These are phyloP conservation scores for Leptinotarsa haldemani DNA, from an alignment of 2,888 invertebrate genomes.

Conservation along the genomic window DNA sequence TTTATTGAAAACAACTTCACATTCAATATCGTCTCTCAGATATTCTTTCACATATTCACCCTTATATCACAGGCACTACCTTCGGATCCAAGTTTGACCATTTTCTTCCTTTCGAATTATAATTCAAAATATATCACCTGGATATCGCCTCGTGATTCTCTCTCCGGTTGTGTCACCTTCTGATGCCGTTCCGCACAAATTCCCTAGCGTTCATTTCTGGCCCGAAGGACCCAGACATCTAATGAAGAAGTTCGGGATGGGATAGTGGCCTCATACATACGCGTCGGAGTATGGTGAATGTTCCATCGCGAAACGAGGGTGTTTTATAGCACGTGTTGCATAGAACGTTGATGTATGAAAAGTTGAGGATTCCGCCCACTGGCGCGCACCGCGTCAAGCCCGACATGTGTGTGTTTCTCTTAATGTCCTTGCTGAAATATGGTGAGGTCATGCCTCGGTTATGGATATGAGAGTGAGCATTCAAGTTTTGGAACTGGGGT, in stretches of 20 bases:
- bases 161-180: not conserved
- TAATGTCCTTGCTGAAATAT: conserved; percentile 40
- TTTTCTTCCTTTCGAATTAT: no score
- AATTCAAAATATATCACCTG: not conserved
- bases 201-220: not conserved
- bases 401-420: conserved; percentile 39
- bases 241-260: conserved; percentile 35
- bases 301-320: conserved; percentile 30
- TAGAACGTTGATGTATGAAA: conserved; percentile 39
- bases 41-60: no score
- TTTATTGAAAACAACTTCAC: no score
- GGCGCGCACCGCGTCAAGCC: conserved; percentile 27
- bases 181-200: not conserved
- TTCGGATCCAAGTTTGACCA: not conserved
- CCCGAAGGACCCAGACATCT: conserved; percentile 28
- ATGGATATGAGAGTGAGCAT: conserved; percentile 21
- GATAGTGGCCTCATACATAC: conserved; percentile 32
- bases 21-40: no score
- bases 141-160: conserved; percentile 12
- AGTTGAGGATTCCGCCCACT: conserved; percentile 33
- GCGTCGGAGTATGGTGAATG: conserved; percentile 27
- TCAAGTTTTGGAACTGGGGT: conserved; percentile 5
- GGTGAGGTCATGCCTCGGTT: conserved; percentile 23
- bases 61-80: no score
- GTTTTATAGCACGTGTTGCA: conserved; percentile 43